These are phyloP conservation scores for Acanthurus lineatus DNA, from an alignment of 2,797 vertebrate species.

Conservation along the genomic window DNA sequence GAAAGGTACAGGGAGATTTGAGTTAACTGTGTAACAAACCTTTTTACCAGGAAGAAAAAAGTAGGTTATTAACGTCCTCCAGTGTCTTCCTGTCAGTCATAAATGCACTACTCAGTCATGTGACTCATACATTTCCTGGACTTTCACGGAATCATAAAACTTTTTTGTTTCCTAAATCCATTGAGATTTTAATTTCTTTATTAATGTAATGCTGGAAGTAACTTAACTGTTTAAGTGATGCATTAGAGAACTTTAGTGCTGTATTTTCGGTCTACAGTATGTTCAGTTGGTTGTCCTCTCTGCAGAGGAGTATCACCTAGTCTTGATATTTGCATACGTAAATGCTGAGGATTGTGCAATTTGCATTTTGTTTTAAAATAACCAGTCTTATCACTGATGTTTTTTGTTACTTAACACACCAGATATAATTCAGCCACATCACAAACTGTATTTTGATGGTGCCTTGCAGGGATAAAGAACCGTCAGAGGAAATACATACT, in stretches of 20 bases:
- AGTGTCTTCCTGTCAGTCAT: neutral
- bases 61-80: neutral
- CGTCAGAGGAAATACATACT: constrained; percentile 53
- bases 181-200: neutral
- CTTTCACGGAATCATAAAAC: constrained; percentile 3
- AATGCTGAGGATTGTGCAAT: neutral
- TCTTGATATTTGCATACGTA: neutral
- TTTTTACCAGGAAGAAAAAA: neutral
- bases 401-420: no score
- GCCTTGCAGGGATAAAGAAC: constrained; percentile 77
- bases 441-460: neutral
- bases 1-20: constrained; percentile 61
- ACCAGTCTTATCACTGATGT: neutral
- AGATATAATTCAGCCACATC: no score
- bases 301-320: neutral
- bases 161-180: neutral
- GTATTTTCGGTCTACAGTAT: neutral
- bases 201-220: neutral
- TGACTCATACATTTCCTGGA: neutral
- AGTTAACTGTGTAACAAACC: neutral
- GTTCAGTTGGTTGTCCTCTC: neutral
- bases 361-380: neutral
- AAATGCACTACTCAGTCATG: neutral
- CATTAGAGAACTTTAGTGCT: neutral
- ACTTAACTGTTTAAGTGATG: neutral